Evolutionary conservation across 1,140 invertebrate species (phyloP), one percentile per base, ranked within the genome.

Genomic region (Lepidostoma basale): DNA sequence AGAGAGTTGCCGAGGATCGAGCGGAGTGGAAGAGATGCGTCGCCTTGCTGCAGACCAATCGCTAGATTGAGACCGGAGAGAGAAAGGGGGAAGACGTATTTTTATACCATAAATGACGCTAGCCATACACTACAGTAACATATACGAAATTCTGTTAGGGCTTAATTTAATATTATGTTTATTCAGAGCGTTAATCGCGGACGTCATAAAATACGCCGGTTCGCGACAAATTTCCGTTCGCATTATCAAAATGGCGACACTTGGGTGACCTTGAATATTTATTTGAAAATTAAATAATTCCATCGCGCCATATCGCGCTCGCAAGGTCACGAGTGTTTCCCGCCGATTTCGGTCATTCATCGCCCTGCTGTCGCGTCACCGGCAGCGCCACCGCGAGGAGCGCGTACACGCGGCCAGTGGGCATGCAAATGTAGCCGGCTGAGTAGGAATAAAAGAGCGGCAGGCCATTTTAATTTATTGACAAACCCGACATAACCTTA

Each of bases 241-340:
- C 30, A 36, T 39, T 56, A 56, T 56, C 52, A 56, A 33, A 56
- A 56, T 56, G 52, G 52, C 16, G 52, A 56, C 52, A 56, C 22
- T 56, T 30, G 28, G 49, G 28, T 16, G 52, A 36, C 52, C 52
- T 56, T 56, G 52, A 56, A 56, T 56, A 56, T 39, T 56, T 56
- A 56, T 56, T 56, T 56, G 52, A 56, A 56, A 56, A 56, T 56
- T 56, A 56, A 56, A 56, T 56, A 56, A 56, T 56, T 56, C 52
- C 18, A 36, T 33, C 52, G 52, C 52, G 52, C 52, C 28, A 56
- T 56, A 56, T 56, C 52, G 52, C 52, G n/a, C 52, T 28, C 23
- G 26, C 30, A 56, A 56, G 52, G 52, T 56, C 22, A 9, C 1
- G n/a, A 54, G 26, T 33, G 49, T 54, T 28, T 23, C 25, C 49